Conservation (phyloP, 2,797 vertebrate genomes). For the Hypotaenidia philippensis region DNA sequence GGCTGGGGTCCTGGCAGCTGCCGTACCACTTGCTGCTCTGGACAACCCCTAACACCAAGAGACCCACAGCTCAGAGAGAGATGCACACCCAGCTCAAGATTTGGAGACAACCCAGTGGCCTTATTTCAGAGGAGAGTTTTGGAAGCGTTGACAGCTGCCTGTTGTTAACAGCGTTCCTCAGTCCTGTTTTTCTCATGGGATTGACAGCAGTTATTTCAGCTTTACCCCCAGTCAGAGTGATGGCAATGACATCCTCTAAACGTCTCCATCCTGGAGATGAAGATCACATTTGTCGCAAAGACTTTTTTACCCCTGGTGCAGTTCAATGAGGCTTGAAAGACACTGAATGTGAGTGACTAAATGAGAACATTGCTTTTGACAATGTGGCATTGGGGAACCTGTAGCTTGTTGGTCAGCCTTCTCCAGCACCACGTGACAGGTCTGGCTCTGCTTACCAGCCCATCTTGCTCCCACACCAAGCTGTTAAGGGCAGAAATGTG, state of each 20-base stretch:
- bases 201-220: background rate
- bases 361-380: conserved; percentile 11
- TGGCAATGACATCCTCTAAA: conserved; percentile 3
- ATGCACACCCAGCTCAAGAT: background rate
- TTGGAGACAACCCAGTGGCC: background rate
- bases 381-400: background rate
- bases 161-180: background rate
- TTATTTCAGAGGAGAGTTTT: background rate
- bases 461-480: background rate
- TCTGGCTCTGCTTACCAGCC: background rate
- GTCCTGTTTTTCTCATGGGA: background rate
- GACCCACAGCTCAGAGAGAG: background rate
- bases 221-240: background rate
- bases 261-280: background rate
- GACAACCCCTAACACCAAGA: background rate
- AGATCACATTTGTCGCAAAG: accelerated
- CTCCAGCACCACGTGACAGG: accelerated
- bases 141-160: background rate
- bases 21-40: background rate
- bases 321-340: conserved; percentile 56
- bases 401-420: conserved; percentile 4
- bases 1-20: background rate
- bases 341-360: background rate
- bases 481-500: background rate
- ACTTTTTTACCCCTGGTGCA: background rate